Evolutionary conservation across 2,113 vertebrate species (phyloP).

Genomic region (Melanotaenia duboulayi): DNA sequence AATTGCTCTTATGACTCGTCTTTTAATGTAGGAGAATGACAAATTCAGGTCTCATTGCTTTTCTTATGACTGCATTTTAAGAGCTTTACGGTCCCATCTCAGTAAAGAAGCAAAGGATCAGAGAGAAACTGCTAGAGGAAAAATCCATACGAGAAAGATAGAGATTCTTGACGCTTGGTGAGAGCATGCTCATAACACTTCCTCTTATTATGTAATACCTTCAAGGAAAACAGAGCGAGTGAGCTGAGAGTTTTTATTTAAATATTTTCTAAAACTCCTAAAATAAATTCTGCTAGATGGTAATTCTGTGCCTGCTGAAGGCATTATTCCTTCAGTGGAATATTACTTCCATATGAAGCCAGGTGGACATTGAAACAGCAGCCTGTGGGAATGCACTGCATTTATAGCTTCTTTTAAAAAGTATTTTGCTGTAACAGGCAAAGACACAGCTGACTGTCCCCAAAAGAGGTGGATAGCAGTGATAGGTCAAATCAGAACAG

Average conservation of each 20-base stretch:
- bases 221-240: conserved; percentile 17
- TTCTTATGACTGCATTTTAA: conserved; percentile 14
- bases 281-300: conserved; percentile 40
- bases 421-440: conserved; percentile 4
- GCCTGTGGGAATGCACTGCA: conserved; percentile 26
- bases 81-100: conserved; percentile 25
- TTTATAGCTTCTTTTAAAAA: conserved; percentile 31
- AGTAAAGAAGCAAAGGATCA: conserved; percentile 39
- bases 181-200: not conserved
- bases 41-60: conserved; percentile 23
- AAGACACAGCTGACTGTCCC: not conserved
- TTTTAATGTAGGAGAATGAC: conserved; percentile 42
- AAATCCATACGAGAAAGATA: conserved; percentile 42
- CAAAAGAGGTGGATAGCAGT: conserved; percentile 12
- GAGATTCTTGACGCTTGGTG: conserved; percentile 11
- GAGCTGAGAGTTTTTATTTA: conserved; percentile 15
- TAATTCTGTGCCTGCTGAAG: conserved; percentile 30
- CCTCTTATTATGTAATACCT: not conserved
- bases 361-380: conserved; percentile 34
- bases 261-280: conserved; percentile 19
- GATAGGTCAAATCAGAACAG: conserved; percentile 11
- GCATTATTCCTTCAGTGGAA: conserved; percentile 46
- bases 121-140: conserved; percentile 12
- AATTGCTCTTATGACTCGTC: conserved; percentile 20
- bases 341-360: conserved; percentile 46